Evolutionary conservation across 2,113 vertebrate species (phyloP).

Genomic region (Semnopithecus entellus): DNA sequence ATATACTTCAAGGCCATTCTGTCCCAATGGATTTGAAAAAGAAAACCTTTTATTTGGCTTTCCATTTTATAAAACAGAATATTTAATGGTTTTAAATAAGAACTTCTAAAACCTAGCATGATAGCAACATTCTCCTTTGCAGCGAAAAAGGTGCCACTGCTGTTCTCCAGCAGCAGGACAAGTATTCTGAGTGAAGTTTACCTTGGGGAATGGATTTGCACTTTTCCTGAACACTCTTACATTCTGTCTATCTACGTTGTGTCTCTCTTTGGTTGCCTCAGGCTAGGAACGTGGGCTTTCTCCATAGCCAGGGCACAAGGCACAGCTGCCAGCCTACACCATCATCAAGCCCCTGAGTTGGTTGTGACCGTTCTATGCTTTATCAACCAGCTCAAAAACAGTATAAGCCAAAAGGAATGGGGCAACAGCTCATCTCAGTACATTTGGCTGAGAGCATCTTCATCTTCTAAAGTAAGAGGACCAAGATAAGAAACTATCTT

Average conservation of each 20-base stretch:
- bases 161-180: not conserved
- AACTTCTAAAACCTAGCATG: not conserved
- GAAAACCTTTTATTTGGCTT: not conserved
- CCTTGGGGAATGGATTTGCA: too few species aligned
- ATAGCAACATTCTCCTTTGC: not conserved
- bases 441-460: not conserved
- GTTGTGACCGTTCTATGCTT: not conserved
- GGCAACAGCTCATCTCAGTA: not conserved
- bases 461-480: not conserved
- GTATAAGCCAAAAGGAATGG: not conserved
- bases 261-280: too few species aligned
- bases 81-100: constrained; percentile 17
- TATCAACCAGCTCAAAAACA: not conserved
- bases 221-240: not conserved
- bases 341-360: too few species aligned
- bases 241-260: not conserved
- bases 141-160: not conserved
- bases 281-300: too few species aligned
- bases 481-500: not conserved
- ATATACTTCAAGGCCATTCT: not conserved
- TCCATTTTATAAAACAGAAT: not conserved
- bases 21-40: not conserved
- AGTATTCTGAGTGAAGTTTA: too few species aligned
- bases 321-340: too few species aligned
- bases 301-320: not conserved